These are phyloP conservation scores for Eupithecia subfuscata DNA, from an alignment of 2,888 invertebrate genomes.

Conservation along the genomic window DNA sequence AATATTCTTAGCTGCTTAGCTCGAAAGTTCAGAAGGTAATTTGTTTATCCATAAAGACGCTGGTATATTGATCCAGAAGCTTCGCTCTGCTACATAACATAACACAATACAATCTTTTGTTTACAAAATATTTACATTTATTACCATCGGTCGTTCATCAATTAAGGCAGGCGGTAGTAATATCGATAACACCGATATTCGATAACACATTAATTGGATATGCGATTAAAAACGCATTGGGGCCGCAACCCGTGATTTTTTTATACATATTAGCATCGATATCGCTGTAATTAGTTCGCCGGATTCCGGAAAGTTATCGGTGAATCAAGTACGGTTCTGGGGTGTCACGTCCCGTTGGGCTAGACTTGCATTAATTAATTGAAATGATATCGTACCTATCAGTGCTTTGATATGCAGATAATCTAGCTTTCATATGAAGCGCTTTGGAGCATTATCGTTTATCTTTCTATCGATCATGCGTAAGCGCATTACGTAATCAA, in stretches of 20 bases:
- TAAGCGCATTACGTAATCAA: neutral
- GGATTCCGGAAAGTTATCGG: conserved; percentile 8
- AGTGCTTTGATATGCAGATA: neutral
- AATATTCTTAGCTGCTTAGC: neutral
- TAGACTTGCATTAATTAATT: conserved; percentile 6
- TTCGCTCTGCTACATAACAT: neutral
- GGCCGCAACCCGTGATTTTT: conserved; percentile 57
- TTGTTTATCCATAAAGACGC: neutral
- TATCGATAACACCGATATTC: conserved; percentile 50
- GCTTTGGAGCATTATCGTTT: conserved; percentile 1
- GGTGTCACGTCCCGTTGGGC: neutral
- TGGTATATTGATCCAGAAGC: conserved; percentile 7
- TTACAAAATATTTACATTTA: conserved; percentile 52
- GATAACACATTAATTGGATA: conserved; percentile 61
- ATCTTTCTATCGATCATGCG: neutral
- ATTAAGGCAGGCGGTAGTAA: conserved; percentile 55
- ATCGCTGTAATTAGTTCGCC: conserved; percentile 46
- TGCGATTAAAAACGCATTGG: conserved; percentile 65
- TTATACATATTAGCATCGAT: conserved; percentile 53
- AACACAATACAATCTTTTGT: conserved; percentile 39
- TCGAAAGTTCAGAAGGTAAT: neutral
- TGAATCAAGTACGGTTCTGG: neutral
- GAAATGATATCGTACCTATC: conserved; percentile 5
- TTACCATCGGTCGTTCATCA: conserved; percentile 43
- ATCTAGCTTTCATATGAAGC: neutral